Evolutionary conservation across 2,888 invertebrate species (phyloP).

Genomic region (Parnassius smintheus): DNA sequence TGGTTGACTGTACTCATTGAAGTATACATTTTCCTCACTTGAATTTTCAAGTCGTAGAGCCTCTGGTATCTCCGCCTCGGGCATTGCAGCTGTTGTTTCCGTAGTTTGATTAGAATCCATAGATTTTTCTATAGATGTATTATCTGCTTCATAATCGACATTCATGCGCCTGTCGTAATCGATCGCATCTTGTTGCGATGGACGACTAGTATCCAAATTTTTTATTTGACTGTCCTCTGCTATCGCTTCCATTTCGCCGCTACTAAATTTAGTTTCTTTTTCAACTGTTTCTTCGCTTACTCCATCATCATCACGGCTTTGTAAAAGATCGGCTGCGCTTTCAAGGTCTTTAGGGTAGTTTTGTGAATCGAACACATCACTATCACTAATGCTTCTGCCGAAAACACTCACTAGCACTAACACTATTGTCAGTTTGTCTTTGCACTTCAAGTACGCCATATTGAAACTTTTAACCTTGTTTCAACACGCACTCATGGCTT

Average conservation of each 20-base stretch:
- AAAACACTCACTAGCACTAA: slow-evolving; percentile 15
- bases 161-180: background rate
- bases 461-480: background rate
- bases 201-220: background rate
- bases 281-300: background rate
- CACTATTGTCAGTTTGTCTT: slow-evolving; percentile 13
- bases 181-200: background rate
- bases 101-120: background rate
- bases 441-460: slow-evolving; percentile 6
- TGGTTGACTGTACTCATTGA: slow-evolving; percentile 12
- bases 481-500: slow-evolving; percentile 8
- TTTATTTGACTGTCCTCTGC: slow-evolving; percentile 3
- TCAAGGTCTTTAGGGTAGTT: background rate
- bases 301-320: background rate
- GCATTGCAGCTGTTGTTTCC: slow-evolving; percentile 1
- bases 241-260: background rate
- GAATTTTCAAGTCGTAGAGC: slow-evolving; percentile 8
- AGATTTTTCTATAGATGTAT: background rate
- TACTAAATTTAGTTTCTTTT: background rate
- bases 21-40: background rate
- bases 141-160: slow-evolving; percentile 3
- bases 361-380: slow-evolving; percentile 1
- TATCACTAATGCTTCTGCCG: background rate
- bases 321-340: background rate
- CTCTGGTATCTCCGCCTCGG: background rate